A percentile compares a stretch with the other conserved stretches of the same genome.
These are phyloP conservation scores for Dioctria rufipes DNA, from an alignment of 2,888 invertebrate genomes.

Conservation along the genomic window DNA sequence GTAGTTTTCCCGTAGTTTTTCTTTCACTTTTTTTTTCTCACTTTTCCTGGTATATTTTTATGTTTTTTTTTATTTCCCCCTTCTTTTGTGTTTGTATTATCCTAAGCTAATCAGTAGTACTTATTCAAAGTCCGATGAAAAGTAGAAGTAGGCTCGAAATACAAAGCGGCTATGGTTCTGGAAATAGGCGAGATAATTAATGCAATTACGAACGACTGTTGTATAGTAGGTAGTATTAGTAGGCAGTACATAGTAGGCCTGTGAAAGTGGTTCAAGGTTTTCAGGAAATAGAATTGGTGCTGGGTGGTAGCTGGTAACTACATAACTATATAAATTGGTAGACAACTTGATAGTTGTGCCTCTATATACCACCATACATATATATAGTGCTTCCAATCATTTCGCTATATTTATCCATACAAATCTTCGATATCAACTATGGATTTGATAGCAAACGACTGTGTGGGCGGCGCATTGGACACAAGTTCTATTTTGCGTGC, in stretches of 20 bases:
- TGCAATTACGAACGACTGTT: constrained; percentile 25
- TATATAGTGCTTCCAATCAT: no score
- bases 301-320: background rate
- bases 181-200: constrained; percentile 42
- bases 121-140: no score
- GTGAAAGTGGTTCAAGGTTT: constrained; percentile 52
- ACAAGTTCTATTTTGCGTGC: background rate
- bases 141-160: background rate
- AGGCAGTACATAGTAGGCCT: background rate
- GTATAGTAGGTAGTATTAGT: no score
- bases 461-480: no score
- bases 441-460: background rate
- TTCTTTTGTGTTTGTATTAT: no score
- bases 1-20: constrained; percentile 8
- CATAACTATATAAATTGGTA: background rate
- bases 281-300: constrained; percentile 41
- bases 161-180: background rate
- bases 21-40: background rate
- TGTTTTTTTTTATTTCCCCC: background rate
- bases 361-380: no score
- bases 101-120: no score
- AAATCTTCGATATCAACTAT: no score
- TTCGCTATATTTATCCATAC: no score
- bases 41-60: background rate
- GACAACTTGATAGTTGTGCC: background rate